Percentiles rank a stretch among this genome's conserved stretches.
phyloP scores from a whole-genome alignment of 2,113 vertebrate species.

The Oncorhynchus nerka region DNA sequence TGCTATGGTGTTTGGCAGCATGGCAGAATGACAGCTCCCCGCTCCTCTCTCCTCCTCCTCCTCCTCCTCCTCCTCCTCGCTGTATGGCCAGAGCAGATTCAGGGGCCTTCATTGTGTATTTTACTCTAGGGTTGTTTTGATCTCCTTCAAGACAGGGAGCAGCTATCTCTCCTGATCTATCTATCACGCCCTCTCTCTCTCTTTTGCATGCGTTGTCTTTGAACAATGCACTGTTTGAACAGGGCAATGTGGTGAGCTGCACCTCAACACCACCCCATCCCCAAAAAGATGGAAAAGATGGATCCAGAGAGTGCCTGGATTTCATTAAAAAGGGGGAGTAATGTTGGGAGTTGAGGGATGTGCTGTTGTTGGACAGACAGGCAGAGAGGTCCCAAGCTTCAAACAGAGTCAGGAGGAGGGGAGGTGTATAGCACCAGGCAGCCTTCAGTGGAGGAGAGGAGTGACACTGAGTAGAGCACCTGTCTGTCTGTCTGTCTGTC shows the following conservation, averaged over 20 bases:
- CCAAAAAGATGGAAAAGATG: background rate
- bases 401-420: constrained; percentile 35
- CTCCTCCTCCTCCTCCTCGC: constrained; percentile 25
- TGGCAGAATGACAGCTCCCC: background rate
- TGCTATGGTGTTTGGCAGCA: background rate
- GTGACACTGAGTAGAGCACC: constrained; percentile 18
- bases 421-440: constrained; percentile 24
- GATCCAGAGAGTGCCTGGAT: constrained; percentile 40
- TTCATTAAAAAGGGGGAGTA: constrained; percentile 32
- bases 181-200: background rate
- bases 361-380: background rate
- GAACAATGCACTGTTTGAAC: constrained; percentile 53
- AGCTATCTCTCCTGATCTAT: constrained; percentile 14
- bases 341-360: background rate
- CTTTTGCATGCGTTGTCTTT: constrained; percentile 51
- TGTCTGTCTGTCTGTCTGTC: too few relatives aligned
- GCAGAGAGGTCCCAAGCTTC: constrained; percentile 33
- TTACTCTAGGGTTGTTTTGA: constrained; percentile 50
- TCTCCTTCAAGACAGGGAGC: constrained; percentile 40
- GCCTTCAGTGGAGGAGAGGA: constrained; percentile 21
- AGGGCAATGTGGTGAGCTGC: constrained; percentile 9
- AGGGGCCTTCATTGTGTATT: constrained; percentile 47
- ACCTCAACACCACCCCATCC: background rate
- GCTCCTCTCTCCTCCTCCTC: background rate
- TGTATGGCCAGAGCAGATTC: constrained; percentile 48